Evolutionary conservation across 2,113 vertebrate species (phyloP).

Genomic region (Seriola quinqueradiata): DNA sequence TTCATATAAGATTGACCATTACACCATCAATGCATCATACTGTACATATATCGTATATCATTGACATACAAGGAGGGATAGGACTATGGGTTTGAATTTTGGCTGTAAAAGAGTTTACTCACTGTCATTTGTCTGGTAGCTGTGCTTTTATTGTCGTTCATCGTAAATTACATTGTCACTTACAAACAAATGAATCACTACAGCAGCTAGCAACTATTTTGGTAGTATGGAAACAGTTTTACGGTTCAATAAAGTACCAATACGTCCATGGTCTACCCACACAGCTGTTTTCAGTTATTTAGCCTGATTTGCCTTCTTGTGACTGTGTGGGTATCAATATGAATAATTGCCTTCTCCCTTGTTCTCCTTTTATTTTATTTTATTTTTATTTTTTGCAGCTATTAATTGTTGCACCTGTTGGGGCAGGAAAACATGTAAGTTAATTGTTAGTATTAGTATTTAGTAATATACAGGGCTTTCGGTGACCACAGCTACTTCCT

Average conservation of each 20-base stretch:
- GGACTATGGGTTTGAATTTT: neutral
- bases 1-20: neutral
- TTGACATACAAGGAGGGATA: neutral
- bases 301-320: neutral
- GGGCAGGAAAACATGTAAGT: neutral
- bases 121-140: neutral
- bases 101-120: neutral
- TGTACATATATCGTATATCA: neutral
- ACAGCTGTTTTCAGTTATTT: constrained; percentile 7
- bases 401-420: neutral
- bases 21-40: neutral
- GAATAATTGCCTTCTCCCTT: neutral
- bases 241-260: constrained; percentile 1
- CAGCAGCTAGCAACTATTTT: constrained; percentile 1
- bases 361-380: neutral
- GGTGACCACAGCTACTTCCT: too few species aligned
- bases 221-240: neutral
- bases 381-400: neutral
- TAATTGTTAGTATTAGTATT: neutral
- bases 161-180: neutral
- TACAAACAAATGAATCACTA: neutral
- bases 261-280: constrained; percentile 12
- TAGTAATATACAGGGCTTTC: too few species aligned
- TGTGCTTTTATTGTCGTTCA: neutral
- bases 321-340: constrained; percentile 7